These are phyloP conservation scores for Apamea anceps DNA, from an alignment of 2,888 invertebrate genomes.

Conservation along the genomic window DNA sequence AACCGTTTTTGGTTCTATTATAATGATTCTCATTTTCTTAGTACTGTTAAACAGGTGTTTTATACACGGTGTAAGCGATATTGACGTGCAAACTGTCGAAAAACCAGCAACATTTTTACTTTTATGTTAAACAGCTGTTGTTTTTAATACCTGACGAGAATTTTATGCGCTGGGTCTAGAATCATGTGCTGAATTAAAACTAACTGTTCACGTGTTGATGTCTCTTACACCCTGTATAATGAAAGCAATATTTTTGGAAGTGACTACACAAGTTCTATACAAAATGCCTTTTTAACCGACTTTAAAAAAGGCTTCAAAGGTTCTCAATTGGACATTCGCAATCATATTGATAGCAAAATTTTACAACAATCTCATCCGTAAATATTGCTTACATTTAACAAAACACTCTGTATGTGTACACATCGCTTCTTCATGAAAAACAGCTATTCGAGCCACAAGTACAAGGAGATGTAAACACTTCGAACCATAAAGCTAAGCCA, in stretches of 20 bases:
- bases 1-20: neutral
- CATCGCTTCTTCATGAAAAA: too few relatives aligned
- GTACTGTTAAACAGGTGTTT: neutral
- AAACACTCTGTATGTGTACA: neutral
- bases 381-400: neutral
- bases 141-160: too few relatives aligned
- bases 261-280: neutral
- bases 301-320: too few relatives aligned
- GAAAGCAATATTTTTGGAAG: constrained; percentile 4
- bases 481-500: neutral
- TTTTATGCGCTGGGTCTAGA: too few relatives aligned
- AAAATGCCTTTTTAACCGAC: too few relatives aligned
- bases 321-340: neutral
- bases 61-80: neutral
- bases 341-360: neutral
- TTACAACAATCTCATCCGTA: neutral
- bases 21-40: neutral
- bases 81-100: neutral
- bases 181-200: neutral
- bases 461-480: neutral
- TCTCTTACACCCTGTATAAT: neutral
- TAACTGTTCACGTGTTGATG: neutral
- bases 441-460: neutral
- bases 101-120: too few relatives aligned
- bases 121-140: too few relatives aligned